phyloP scores from a whole-genome alignment of 2,888 invertebrate species.

The Coenonympha glycerion region DNA sequence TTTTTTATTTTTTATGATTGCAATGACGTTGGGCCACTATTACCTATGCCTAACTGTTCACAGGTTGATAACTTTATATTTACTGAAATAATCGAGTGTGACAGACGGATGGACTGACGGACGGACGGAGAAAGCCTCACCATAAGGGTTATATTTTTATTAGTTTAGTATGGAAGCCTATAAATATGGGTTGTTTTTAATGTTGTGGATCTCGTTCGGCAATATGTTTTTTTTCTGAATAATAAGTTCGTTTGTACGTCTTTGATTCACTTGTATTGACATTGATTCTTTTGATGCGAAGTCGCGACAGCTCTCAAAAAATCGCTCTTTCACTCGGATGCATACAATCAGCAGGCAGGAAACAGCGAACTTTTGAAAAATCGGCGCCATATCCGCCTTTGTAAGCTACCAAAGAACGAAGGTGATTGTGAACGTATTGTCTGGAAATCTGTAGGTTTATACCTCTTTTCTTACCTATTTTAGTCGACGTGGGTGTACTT shows the following conservation, averaged over 20 bases:
- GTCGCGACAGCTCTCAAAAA: constrained; percentile 42
- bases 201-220: no score
- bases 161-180: no score
- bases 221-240: no score
- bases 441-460: neutral
- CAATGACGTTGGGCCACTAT: no score
- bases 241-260: neutral
- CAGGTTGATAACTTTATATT: no score
- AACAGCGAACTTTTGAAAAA: constrained; percentile 68
- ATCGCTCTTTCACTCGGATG: constrained; percentile 62
- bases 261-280: constrained; percentile 16
- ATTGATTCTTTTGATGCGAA: constrained; percentile 39
- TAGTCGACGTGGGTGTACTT: neutral
- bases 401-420: constrained; percentile 44
- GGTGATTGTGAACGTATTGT: neutral
- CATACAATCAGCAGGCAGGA: constrained; percentile 71
- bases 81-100: no score
- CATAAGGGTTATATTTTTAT: no score
- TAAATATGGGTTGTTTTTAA: no score
- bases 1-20: no score
- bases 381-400: constrained; percentile 64
- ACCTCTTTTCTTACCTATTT: neutral
- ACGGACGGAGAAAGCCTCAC: no score
- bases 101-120: no score
- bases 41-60: no score